These are phyloP conservation scores for Dufourea novaeangliae DNA, from an alignment of 1,140 invertebrate genomes.

Conservation along the genomic window DNA sequence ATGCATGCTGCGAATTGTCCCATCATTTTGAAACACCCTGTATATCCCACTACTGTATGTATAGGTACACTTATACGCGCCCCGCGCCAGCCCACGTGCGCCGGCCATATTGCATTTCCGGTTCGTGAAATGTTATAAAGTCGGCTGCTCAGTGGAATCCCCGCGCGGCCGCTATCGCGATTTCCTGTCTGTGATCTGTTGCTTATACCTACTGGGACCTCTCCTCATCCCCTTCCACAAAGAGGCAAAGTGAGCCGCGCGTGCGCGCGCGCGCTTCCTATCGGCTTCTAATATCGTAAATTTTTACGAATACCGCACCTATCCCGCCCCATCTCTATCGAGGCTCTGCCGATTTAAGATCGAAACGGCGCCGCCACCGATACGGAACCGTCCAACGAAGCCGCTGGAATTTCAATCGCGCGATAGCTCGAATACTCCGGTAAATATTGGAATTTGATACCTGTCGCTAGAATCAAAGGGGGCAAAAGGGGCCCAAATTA, in stretches of 20 bases:
- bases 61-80: neutral
- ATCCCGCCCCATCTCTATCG: neutral
- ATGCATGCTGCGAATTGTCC: no score
- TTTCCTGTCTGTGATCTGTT: slow-evolving; percentile 71
- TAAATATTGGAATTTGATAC: slow-evolving; percentile 18
- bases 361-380: neutral
- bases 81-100: slow-evolving; percentile 56
- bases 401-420: slow-evolving; percentile 16
- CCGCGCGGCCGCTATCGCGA: slow-evolving; percentile 61
- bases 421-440: slow-evolving; percentile 9
- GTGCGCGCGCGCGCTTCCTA: no score
- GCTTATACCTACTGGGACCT: neutral
- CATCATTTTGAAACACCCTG: no score
- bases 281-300: slow-evolving; percentile 1
- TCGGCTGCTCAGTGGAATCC: slow-evolving; percentile 51
- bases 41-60: neutral
- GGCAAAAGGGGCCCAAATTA: neutral
- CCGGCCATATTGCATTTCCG: slow-evolving; percentile 69
- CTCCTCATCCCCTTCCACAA: slow-evolving; percentile 1
- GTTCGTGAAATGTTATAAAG: slow-evolving; percentile 67
- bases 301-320: slow-evolving; percentile 1
- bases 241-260: slow-evolving; percentile 3
- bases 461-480: neutral
- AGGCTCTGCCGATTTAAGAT: slow-evolving; percentile 31
- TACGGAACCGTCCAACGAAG: no score